A percentile compares a stretch with the other conserved stretches of the same genome.
These are phyloP conservation scores for Phyto melanocephala DNA, from an alignment of 2,888 invertebrate genomes.

Conservation along the genomic window DNA sequence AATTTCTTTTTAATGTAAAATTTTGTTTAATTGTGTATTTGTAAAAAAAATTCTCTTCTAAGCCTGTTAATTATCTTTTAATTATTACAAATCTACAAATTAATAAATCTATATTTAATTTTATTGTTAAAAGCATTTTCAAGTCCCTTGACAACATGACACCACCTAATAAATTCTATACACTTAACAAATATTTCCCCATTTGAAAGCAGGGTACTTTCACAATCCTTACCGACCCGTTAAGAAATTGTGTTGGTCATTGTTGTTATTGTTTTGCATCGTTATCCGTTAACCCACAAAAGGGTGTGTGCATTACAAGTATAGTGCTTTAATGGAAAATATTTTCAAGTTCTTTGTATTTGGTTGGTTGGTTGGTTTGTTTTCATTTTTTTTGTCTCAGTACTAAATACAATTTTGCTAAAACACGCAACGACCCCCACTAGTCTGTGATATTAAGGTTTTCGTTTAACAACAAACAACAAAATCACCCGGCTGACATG, in stretches of 20 bases:
- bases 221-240: neutral
- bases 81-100: too few relatives aligned
- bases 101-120: too few relatives aligned
- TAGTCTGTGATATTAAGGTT: constrained; percentile 23
- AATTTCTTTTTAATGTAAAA: too few relatives aligned
- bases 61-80: too few relatives aligned
- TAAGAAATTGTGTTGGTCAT: neutral
- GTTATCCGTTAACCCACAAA: constrained; percentile 33
- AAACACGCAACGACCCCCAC: constrained; percentile 54
- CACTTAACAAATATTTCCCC: neutral
- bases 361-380: neutral
- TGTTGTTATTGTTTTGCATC: neutral
- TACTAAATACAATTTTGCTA: constrained; percentile 40
- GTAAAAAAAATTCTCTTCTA: too few relatives aligned
- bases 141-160: neutral
- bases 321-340: neutral
- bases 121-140: neutral
- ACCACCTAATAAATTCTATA: neutral
- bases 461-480: constrained; percentile 5
- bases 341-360: neutral
- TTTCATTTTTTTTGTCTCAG: neutral
- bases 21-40: too few relatives aligned
- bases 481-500: constrained; percentile 17
- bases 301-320: constrained; percentile 47
- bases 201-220: constrained; percentile 12